Evolutionary conservation across 2,888 invertebrate genomes (phyloP).

Genomic region (Thymelicus sylvestris): DNA sequence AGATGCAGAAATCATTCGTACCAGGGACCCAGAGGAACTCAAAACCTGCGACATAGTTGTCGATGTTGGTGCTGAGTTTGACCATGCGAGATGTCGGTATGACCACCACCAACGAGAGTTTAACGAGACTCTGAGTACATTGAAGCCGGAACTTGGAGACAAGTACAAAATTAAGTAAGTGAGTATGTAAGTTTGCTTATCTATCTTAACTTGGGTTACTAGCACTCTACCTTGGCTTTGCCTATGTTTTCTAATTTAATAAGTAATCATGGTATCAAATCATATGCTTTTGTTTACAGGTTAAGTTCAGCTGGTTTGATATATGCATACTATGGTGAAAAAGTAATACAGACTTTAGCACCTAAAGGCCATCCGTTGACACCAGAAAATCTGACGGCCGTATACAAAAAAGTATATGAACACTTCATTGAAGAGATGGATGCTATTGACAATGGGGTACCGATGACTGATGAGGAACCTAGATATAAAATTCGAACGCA

Average conservation of each 20-base stretch:
- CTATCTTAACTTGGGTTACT: too few relatives aligned
- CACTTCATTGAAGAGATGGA: slow-evolving; percentile 96
- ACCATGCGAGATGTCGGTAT: slow-evolving; percentile 90
- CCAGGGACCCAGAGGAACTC: slow-evolving; percentile 86
- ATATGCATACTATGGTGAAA: slow-evolving; percentile 94
- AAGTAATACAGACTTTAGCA: slow-evolving; percentile 87
- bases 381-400: slow-evolving; percentile 77
- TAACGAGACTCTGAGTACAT: slow-evolving; percentile 86
- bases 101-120: slow-evolving; percentile 98
- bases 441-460: slow-evolving; percentile 98
- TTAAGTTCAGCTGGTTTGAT: slow-evolving; percentile 98
- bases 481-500: slow-evolving; percentile 92
- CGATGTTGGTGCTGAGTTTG: slow-evolving; percentile 96
- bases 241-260: too few relatives aligned
- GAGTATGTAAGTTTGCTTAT: background rate
- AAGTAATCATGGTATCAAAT: too few relatives aligned
- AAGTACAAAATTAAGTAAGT: slow-evolving; percentile 84
- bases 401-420: slow-evolving; percentile 92
- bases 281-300: slow-evolving; percentile 73
- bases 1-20: slow-evolving; percentile 91
- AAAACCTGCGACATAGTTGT: slow-evolving; percentile 96
- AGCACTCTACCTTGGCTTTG: too few relatives aligned
- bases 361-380: slow-evolving; percentile 68
- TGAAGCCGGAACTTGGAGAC: slow-evolving; percentile 86
- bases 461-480: slow-evolving; percentile 90